Conservation (phyloP, 1,140 invertebrate genomes). For the Stegodyphus dumicola region DNA sequence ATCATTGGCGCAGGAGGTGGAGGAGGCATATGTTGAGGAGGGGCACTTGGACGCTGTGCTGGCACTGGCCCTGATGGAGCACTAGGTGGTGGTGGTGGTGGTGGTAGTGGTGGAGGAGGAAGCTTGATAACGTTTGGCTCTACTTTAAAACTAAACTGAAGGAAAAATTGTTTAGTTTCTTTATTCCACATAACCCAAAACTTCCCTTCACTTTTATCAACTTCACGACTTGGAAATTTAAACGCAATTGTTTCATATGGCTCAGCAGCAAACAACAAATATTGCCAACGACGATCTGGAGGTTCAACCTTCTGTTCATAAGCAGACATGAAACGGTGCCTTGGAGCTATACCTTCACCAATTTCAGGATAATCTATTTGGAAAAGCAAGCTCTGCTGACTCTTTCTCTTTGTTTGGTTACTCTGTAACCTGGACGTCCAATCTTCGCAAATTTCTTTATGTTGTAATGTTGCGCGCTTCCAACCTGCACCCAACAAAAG, state of each 20-base stretch:
- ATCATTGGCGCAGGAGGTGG: slow-evolving; percentile 67
- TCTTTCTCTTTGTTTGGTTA: slow-evolving; percentile 97
- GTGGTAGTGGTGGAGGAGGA: slow-evolving; percentile 64
- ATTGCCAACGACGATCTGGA: slow-evolving; percentile 99
- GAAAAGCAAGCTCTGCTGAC: slow-evolving; percentile 98
- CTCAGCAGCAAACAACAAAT: slow-evolving; percentile 98
- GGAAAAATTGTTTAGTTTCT: slow-evolving; percentile 98
- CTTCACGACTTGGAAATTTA: slow-evolving; percentile 97
- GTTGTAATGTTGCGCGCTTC: too few species aligned
- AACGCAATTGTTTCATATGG: slow-evolving; percentile 99
- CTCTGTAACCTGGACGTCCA: slow-evolving; percentile 97
- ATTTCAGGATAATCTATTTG: slow-evolving; percentile 91
- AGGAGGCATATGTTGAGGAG: slow-evolving; percentile 72
- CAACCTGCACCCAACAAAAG: too few species aligned
- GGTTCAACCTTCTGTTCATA: slow-evolving; percentile 99
- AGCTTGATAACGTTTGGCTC: slow-evolving; percentile 63
- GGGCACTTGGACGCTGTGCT: slow-evolving; percentile 69
- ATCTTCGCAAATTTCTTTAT: slow-evolving; percentile 99
- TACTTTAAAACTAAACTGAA: slow-evolving; percentile 86
- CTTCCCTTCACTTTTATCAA: slow-evolving; percentile 96
- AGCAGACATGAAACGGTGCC: slow-evolving; percentile 99
- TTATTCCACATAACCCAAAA: slow-evolving; percentile 99
- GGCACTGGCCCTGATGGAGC: slow-evolving; percentile 65
- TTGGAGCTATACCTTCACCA: slow-evolving; percentile 88
- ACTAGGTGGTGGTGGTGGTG: slow-evolving; percentile 69